Evolutionary conservation across 2,113 vertebrate genomes (phyloP), one percentile per base, ranked within the genome.

Genomic region (Poecile atricapillus): DNA sequence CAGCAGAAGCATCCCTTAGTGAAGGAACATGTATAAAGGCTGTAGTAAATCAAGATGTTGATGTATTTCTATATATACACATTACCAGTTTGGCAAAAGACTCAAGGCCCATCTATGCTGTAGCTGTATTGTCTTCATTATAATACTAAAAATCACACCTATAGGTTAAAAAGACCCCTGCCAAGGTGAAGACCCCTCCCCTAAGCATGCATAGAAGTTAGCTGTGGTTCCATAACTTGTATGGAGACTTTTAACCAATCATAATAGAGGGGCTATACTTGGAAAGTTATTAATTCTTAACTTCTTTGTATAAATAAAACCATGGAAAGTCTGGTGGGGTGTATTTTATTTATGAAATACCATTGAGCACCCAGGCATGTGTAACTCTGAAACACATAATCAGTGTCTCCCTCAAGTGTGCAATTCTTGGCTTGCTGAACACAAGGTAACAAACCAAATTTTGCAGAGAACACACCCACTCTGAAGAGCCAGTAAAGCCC

Each of bases 271-370:
- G 25, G 17, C 31, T 60, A 46, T 44, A 37, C 53, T 68, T 68
- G 53, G 14, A 27, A 68, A 86, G 33, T 49, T 59, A 22, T 8
- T 31, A 27, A 67, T 50, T 58, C 16, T 59, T 25, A 59, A 44
- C 31, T 86, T 68, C 17, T 18, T 1, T 35, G 21, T 43, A 37
- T 37, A 52, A 59, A 37, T 59, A 68, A 44, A 12, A 49, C 14
- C 31, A 16, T 37, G 13, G 21, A 37, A 44, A 68, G 9, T 44
- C 21, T 0, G 0, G 5, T 44, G 44, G 17, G 11, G 7, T 68
- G 53, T 52, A 21, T 46, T 77, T 77, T 25, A 27, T 60, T 22
- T 59, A 18, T 33, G 37, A 44, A 52, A 31, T 37, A 27, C 22
- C 31, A 25, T 0, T 68, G 14, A 33, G 46, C 37, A 60, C 37